Evolutionary conservation across 2,888 invertebrate genomes (phyloP).

Genomic region (Cosmia trapezina): DNA sequence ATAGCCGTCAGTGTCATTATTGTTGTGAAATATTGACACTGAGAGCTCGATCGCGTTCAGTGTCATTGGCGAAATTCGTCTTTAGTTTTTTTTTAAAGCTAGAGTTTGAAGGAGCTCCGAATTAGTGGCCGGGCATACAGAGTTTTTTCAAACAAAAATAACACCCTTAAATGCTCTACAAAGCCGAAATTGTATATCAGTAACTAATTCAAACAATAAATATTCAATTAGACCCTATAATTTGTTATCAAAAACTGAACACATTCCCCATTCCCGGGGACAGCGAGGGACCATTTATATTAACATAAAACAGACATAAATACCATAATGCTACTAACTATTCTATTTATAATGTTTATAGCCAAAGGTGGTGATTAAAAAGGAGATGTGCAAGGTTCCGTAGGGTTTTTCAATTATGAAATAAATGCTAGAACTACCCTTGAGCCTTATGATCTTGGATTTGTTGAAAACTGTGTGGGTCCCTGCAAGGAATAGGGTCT

Average conservation of each 20-base stretch:
- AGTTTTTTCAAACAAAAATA: not conserved
- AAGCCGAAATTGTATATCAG: not conserved
- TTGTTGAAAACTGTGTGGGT: not conserved
- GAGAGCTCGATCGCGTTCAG: too few relatives aligned
- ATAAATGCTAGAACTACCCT: not conserved
- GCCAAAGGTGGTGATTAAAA: constrained; percentile 25
- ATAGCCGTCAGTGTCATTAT: too few relatives aligned
- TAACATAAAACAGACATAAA: constrained; percentile 75
- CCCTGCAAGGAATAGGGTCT: not conserved
- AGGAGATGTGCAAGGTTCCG: constrained; percentile 38
- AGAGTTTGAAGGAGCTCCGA: not conserved
- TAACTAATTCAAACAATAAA: constrained; percentile 32
- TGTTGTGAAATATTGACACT: too few relatives aligned
- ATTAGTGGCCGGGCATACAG: not conserved
- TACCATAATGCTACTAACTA: constrained; percentile 59
- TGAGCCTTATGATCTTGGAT: not conserved
- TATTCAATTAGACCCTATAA: constrained; percentile 50
- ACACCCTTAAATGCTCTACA: not conserved
- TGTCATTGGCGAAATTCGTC: too few relatives aligned
- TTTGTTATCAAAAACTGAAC: constrained; percentile 52
- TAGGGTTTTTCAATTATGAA: not conserved
- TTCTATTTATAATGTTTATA: constrained; percentile 53
- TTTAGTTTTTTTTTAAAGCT: not conserved
- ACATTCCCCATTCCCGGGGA: constrained; percentile 8
- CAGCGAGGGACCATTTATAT: constrained; percentile 45